phyloP scores from a whole-genome alignment of 2,113 vertebrate genomes.

The Oreochromis niloticus region DNA sequence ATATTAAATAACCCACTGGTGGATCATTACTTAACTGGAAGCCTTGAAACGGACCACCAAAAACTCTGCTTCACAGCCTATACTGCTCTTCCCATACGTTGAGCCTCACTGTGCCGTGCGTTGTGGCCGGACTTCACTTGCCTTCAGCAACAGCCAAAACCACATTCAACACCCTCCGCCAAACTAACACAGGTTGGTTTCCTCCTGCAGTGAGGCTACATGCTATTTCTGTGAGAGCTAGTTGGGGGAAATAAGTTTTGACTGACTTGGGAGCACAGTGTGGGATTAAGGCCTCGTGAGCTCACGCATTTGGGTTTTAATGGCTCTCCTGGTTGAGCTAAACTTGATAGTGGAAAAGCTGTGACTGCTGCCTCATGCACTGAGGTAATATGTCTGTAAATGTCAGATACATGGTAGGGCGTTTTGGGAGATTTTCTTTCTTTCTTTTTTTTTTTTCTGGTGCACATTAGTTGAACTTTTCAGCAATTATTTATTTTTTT shows the following conservation, averaged over 20 bases:
- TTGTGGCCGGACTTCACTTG: conserved; percentile 31
- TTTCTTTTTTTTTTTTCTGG: background rate
- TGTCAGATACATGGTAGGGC: background rate
- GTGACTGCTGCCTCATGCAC: background rate
- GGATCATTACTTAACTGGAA: background rate
- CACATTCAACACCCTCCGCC: conserved; percentile 52
- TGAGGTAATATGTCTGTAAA: conserved; percentile 16
- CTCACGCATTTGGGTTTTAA: conserved; percentile 38
- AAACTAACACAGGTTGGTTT: conserved; percentile 44
- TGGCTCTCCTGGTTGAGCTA: conserved; percentile 42
- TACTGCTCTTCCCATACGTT: background rate
- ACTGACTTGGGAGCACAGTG: conserved; percentile 37
- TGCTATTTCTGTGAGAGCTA: conserved; percentile 34
- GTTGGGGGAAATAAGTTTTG: conserved; percentile 45
- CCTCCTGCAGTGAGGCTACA: conserved; percentile 22
- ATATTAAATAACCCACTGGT: background rate
- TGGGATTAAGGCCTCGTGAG: conserved; percentile 36
- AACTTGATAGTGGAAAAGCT: conserved; percentile 47
- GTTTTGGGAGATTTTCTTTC: background rate
- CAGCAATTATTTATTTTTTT: background rate
- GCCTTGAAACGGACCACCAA: background rate
- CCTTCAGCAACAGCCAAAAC: conserved; percentile 45
- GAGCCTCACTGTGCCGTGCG: background rate
- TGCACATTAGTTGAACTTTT: background rate
- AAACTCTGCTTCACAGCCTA: background rate